These are phyloP conservation scores for Antedon mediterranea DNA, from an alignment of 53 echinoderm and acorn worm species.

Conservation along the genomic window DNA sequence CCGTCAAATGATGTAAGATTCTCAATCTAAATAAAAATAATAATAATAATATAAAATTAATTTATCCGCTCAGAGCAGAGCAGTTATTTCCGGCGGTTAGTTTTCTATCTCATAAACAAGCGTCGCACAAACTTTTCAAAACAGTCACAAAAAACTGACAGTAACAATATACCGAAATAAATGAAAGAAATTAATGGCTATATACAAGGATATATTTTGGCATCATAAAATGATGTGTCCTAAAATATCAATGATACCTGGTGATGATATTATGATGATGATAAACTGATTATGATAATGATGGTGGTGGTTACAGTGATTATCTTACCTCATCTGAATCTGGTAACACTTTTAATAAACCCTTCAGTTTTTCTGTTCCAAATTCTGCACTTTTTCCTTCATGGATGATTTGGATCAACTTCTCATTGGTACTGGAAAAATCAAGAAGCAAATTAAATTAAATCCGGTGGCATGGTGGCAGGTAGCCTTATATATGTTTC, in stretches of 20 bases:
- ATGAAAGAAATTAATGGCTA: no score
- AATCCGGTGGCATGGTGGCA: no score
- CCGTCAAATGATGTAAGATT: slow-evolving; percentile 75
- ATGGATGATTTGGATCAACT: slow-evolving; percentile 50
- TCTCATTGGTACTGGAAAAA: slow-evolving; percentile 48
- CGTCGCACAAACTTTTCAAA: background rate
- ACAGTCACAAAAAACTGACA: background rate
- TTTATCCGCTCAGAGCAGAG: background rate
- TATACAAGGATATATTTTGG: no score
- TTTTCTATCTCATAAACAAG: background rate
- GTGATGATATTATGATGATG: no score
- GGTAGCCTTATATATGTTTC: no score
- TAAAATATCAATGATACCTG: no score
- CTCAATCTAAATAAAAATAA: slow-evolving; percentile 44
- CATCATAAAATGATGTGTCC: no score
- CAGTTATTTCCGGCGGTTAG: background rate
- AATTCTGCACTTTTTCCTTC: slow-evolving; percentile 51
- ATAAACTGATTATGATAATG: background rate
- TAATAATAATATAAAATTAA: background rate
- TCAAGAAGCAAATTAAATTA: background rate
- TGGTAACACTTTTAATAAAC: slow-evolving; percentile 71
- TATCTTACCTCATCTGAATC: slow-evolving; percentile 68
- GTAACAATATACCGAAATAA: background rate
- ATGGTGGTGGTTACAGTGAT: background rate
- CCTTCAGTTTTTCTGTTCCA: slow-evolving; percentile 82